A percentile compares a stretch with the other conserved stretches of the same genome.
Conservation (phyloP, 2,113 vertebrate species). For the Toxostoma redivivum region DNA sequence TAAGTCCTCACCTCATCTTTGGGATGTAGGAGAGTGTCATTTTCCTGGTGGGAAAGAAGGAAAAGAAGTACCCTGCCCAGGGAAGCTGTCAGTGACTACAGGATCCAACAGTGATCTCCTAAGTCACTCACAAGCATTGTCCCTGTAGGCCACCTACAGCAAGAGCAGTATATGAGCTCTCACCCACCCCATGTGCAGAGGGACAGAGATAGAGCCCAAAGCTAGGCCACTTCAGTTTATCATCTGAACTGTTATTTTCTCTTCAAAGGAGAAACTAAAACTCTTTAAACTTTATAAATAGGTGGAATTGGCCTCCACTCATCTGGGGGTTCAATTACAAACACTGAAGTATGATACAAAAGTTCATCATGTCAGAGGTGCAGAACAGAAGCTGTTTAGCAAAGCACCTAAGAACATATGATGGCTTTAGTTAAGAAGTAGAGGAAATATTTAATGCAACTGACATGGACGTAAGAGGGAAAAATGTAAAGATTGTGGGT, state of each 20-base stretch:
- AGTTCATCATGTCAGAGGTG: neutral
- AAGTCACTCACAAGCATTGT: neutral
- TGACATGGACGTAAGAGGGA: neutral
- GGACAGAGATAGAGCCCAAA: neutral
- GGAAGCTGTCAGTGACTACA: neutral
- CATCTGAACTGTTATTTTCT: neutral
- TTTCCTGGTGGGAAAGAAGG: neutral
- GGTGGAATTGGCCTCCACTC: neutral
- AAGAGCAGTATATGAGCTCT: neutral
- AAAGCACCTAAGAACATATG: neutral
- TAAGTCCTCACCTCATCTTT: neutral
- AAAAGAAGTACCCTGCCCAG: neutral
- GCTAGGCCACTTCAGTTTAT: neutral
- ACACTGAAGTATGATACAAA: neutral
- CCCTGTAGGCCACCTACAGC: neutral
- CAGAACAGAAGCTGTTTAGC: neutral
- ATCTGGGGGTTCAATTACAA: neutral
- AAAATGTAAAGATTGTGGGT: neutral
- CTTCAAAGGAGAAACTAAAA: neutral
- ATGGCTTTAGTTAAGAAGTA: neutral
- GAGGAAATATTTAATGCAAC: neutral
- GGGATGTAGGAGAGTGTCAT: accelerated
- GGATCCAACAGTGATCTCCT: neutral
- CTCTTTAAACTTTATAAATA: neutral
- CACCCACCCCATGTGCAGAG: neutral